Evolutionary conservation across 2,797 vertebrate genomes (phyloP).

Genomic region (Ispidina picta): DNA sequence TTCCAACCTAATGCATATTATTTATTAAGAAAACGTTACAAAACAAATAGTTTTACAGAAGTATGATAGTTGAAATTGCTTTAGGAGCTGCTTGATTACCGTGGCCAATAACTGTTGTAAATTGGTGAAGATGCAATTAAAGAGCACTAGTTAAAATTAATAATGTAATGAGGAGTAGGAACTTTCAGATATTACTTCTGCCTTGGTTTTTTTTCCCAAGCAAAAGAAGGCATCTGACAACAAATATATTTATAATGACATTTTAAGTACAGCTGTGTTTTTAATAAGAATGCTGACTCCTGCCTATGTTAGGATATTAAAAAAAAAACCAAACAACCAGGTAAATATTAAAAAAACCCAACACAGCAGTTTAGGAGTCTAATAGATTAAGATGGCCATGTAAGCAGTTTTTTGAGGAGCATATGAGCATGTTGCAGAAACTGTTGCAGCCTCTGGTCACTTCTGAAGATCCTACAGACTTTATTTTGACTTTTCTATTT

Average conservation of each 20-base stretch:
- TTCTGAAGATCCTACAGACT: not conserved
- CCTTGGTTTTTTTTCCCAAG: not conserved
- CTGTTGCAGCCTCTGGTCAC: not conserved
- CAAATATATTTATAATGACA: not conserved
- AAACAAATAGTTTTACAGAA: constrained; percentile 27
- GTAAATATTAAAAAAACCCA: not conserved
- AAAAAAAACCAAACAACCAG: not conserved
- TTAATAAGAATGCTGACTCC: not conserved
- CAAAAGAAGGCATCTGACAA: not conserved
- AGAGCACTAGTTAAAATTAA: not conserved
- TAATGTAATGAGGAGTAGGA: not conserved
- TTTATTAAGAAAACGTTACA: constrained; percentile 17
- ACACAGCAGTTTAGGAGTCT: not conserved
- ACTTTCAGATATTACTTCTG: not conserved
- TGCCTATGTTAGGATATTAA: not conserved
- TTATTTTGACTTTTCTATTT: not conserved
- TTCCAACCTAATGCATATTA: constrained; percentile 22
- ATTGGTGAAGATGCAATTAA: not conserved
- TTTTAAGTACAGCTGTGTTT: not conserved
- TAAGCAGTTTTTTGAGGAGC: not conserved
- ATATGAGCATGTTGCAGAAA: not conserved
- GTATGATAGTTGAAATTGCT: constrained; percentile 29
- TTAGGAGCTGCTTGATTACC: not conserved
- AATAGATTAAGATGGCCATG: not conserved
- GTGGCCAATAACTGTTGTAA: not conserved